Evolutionary conservation across 2,888 invertebrate genomes (phyloP).

Genomic region (Apotomis capreana): DNA sequence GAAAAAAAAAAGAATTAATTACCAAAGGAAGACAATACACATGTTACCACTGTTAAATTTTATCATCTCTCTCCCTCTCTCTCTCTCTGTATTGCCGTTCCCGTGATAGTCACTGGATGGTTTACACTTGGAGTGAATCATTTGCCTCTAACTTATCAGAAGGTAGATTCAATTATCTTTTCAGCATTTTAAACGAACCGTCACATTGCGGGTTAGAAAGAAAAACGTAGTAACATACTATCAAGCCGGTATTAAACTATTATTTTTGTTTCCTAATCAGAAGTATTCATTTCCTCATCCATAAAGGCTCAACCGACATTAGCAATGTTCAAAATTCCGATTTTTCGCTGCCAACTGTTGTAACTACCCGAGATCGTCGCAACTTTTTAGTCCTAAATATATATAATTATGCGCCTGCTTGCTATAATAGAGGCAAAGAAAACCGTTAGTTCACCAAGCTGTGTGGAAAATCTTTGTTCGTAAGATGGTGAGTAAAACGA

Average conservation of each 20-base stretch:
- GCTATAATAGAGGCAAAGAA: conserved; percentile 60
- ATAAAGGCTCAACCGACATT: not conserved
- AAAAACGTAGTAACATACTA: not conserved
- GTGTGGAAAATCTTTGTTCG: not conserved
- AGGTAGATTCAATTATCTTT: not conserved
- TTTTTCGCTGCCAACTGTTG: not conserved
- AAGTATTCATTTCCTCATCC: not conserved
- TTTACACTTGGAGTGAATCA: no score
- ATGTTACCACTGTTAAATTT: no score
- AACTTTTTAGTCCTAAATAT: not conserved
- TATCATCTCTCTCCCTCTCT: no score
- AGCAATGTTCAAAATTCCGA: not conserved
- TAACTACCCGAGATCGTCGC: not conserved
- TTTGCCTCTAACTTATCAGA: not conserved
- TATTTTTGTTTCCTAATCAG: not conserved
- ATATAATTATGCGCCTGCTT: conserved; percentile 8
- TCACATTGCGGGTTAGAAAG: not conserved
- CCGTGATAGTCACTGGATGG: no score
- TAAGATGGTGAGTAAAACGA: not conserved
- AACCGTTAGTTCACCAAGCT: conserved; percentile 54
- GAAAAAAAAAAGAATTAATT: no score
- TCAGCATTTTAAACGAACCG: not conserved
- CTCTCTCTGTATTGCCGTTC: no score
- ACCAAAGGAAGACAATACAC: no score
- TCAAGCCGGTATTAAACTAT: not conserved